These are phyloP conservation scores for Penaeus vannamei DNA, from an alignment of 1,140 invertebrate species.

Conservation along the genomic window DNA sequence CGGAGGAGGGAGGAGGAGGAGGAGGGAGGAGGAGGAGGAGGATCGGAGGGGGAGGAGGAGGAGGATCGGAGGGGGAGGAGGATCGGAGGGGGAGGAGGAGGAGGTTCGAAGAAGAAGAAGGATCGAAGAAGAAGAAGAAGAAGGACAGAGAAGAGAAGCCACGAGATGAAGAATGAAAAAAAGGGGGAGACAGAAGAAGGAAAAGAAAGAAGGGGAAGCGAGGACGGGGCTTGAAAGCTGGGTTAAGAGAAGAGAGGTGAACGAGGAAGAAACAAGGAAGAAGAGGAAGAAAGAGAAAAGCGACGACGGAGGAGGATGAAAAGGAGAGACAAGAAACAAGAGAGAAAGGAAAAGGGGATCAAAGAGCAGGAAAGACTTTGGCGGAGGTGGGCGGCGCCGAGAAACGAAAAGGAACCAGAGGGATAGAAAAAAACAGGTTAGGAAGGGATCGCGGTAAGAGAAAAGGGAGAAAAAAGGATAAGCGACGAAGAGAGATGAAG, in stretches of 20 bases:
- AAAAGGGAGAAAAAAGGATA: not conserved
- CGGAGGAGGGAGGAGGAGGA: not conserved
- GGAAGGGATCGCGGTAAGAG: not conserved
- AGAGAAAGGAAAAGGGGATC: too few species aligned
- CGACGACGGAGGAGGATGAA: too few species aligned
- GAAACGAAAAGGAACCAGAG: too few species aligned
- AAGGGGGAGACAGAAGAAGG: not conserved
- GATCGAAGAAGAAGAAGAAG: not conserved
- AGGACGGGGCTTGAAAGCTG: too few species aligned
- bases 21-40: too few species aligned
- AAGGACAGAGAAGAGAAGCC: not conserved
- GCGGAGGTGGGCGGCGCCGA: too few species aligned
- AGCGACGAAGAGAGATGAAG: too few species aligned
- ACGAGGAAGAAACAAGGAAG: constrained; percentile 7
- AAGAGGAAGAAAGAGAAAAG: too few species aligned
- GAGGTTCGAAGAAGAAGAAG: not conserved
- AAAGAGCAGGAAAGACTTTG: too few species aligned
- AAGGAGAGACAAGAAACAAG: too few species aligned
- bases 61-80: not conserved
- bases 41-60: not conserved
- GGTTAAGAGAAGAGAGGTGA: not conserved
- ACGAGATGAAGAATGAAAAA: not conserved
- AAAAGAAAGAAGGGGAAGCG: not conserved
- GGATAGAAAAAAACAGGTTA: too few species aligned
- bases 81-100: not conserved